Base-by-base conservation (phyloP, 2,888 invertebrate species). In the Molorchus minor region DNA sequence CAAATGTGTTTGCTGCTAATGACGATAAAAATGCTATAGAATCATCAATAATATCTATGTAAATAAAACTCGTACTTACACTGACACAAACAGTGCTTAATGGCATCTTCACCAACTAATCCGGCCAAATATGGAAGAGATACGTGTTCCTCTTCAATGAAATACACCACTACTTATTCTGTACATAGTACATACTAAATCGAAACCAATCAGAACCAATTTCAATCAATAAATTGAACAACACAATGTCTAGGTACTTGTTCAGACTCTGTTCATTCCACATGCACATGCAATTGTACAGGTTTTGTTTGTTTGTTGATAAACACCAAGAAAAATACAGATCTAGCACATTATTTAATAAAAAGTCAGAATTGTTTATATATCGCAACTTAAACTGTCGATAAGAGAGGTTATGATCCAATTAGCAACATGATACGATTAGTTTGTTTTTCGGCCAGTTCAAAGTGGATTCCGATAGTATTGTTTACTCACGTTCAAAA, bases 1-100 rank as follows among this genome's bases (percentile, higher is more conserved):
- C 8, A 25, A 25, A 3, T 25, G 8, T 25, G 25, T 5, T 25
- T 3, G 25, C 3, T 25, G 3, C 8, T 25, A 5, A 8, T 25
- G 3, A 25, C 25, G 8, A 5, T 25, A 25, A n/a, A n/a, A n/a
- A n/a, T n/a, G n/a, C n/a, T 25, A 25, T 8, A 25, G 3, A 25
- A 5, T 25, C 8, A 25, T 5, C 8, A 8, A 25, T 5, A 25
- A 25, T 25, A 8, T 25, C 4, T 25, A 5, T 25, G 8, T 25
- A 25, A 25, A 25, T 25, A 25, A 25, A 3, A 25, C 4, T 25
- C 25, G 25, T 64, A 72, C 70, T 72, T 62, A 73, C 72, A 62
- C 74, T 74, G 46, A 74, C 69, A 56, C 71, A 74, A 60, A 74
- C 71, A 52, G 71, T 68, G 61, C 72, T 70, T 21, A 74, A 55